These are phyloP conservation scores for Acropternis orthonyx DNA, from an alignment of 2,797 vertebrate genomes.

Conservation along the genomic window DNA sequence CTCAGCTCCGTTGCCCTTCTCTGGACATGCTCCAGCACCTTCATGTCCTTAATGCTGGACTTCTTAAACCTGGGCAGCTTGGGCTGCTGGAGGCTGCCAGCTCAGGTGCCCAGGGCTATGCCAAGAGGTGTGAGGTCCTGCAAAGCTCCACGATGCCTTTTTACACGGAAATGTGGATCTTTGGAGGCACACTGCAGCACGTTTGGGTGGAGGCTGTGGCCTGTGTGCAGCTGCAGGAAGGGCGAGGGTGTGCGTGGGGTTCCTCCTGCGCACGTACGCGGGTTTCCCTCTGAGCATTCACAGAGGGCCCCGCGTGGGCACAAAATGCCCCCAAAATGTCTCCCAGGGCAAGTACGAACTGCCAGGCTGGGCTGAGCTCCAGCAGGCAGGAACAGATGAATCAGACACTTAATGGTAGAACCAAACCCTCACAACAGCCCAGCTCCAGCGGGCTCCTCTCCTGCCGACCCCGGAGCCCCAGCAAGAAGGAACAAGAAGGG, in stretches of 20 bases:
- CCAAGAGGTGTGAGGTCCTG: not conserved
- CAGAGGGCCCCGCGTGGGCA: not conserved
- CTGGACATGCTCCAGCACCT: not conserved
- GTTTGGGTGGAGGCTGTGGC: not conserved
- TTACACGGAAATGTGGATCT: accelerated
- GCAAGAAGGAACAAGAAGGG: not conserved
- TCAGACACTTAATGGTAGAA: constrained; percentile 14
- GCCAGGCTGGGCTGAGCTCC: constrained; percentile 55
- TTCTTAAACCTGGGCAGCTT: not conserved
- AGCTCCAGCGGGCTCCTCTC: not conserved
- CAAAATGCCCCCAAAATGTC: constrained; percentile 40
- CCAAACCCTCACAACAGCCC: constrained; percentile 1
- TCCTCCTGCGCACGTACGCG: accelerated
- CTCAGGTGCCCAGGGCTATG: not conserved
- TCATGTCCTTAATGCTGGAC: not conserved
- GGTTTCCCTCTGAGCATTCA: not conserved
- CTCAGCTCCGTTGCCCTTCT: not conserved
- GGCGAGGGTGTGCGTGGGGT: not conserved
- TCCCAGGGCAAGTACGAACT: constrained; percentile 8
- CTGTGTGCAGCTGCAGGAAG: not conserved
- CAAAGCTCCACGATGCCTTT: accelerated
- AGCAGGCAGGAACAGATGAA: constrained; percentile 45
- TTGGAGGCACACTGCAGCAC: not conserved
- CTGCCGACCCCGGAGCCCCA: not conserved
- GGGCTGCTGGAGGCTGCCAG: not conserved